These are phyloP conservation scores for Musca domestica DNA, from an alignment of 1,140 invertebrate species.

Conservation along the genomic window DNA sequence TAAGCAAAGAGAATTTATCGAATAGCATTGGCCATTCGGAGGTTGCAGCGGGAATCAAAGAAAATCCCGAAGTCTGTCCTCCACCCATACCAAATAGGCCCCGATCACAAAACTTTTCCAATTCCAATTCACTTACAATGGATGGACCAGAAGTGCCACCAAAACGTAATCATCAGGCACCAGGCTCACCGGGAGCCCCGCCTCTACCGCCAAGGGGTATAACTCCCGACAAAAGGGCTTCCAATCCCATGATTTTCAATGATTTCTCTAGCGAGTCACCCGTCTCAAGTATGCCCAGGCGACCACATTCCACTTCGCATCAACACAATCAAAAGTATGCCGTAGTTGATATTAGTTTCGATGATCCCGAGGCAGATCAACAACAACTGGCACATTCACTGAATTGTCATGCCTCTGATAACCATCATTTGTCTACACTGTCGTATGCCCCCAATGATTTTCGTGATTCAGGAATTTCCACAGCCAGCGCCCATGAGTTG, in stretches of 20 bases:
- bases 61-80: constrained; percentile 18
- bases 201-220: constrained; percentile 56
- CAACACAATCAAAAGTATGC: constrained; percentile 47
- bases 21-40: constrained; percentile 17
- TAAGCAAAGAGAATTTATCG: constrained; percentile 45
- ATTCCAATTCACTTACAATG: constrained; percentile 14
- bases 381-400: constrained; percentile 43
- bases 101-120: constrained; percentile 44
- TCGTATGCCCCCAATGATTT: constrained; percentile 46
- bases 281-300: constrained; percentile 29
- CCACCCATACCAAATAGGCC: constrained; percentile 50
- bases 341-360: constrained; percentile 51
- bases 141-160: constrained; percentile 51
- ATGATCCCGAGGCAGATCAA: constrained; percentile 51
- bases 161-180: constrained; percentile 31
- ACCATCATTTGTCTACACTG: constrained; percentile 34
- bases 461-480: constrained; percentile 52
- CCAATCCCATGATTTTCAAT: constrained; percentile 48
- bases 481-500: constrained; percentile 47
- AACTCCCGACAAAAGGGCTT: constrained; percentile 50
- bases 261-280: constrained; percentile 36
- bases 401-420: constrained; percentile 34
- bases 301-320: constrained; percentile 34
- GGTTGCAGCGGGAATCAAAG: background rate
- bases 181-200: constrained; percentile 49